A percentile compares a stretch with the other conserved stretches of the same genome.
phyloP scores from a whole-genome alignment of 1,140 invertebrate genomes.

The Drosophila mayri region DNA sequence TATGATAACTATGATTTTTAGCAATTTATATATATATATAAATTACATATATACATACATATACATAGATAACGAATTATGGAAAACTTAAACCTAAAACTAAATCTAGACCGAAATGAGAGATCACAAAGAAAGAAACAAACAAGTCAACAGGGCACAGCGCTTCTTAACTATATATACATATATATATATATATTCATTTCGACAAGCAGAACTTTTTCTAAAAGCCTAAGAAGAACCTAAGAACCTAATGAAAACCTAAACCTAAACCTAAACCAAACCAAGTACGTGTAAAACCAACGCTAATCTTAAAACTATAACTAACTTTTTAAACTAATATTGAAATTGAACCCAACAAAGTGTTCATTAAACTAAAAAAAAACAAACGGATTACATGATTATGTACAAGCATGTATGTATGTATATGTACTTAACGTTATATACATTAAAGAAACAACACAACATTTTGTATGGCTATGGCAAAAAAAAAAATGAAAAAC shows the following conservation, averaged over 20 bases:
- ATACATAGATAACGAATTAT: slow-evolving; percentile 55
- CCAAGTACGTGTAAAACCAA: slow-evolving; percentile 59
- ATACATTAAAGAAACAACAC: slow-evolving; percentile 59
- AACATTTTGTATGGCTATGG: slow-evolving; percentile 77
- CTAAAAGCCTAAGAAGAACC: slow-evolving; percentile 41
- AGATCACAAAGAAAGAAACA: slow-evolving; percentile 41
- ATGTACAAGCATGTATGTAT: slow-evolving; percentile 39
- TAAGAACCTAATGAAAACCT: slow-evolving; percentile 17
- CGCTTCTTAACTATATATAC: slow-evolving; percentile 68
- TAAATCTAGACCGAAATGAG: slow-evolving; percentile 43
- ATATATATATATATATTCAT: slow-evolving; percentile 31
- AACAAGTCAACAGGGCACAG: slow-evolving; percentile 82
- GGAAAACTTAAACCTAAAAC: slow-evolving; percentile 48
- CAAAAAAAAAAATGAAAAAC: slow-evolving; percentile 27
- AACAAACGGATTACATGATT: slow-evolving; percentile 48
- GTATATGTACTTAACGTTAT: slow-evolving; percentile 53
- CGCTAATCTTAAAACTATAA: slow-evolving; percentile 65
- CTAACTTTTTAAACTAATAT: slow-evolving; percentile 81
- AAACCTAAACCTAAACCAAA: slow-evolving; percentile 46
- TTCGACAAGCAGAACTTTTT: slow-evolving; percentile 76
- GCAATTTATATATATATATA: slow-evolving; percentile 62
- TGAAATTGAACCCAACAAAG: slow-evolving; percentile 82
- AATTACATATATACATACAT: slow-evolving; percentile 58
- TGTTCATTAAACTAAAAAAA: slow-evolving; percentile 78
- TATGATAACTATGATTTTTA: slow-evolving; percentile 65